phyloP scores from a whole-genome alignment of 2,113 vertebrate species.

The Semnornis frantzii region DNA sequence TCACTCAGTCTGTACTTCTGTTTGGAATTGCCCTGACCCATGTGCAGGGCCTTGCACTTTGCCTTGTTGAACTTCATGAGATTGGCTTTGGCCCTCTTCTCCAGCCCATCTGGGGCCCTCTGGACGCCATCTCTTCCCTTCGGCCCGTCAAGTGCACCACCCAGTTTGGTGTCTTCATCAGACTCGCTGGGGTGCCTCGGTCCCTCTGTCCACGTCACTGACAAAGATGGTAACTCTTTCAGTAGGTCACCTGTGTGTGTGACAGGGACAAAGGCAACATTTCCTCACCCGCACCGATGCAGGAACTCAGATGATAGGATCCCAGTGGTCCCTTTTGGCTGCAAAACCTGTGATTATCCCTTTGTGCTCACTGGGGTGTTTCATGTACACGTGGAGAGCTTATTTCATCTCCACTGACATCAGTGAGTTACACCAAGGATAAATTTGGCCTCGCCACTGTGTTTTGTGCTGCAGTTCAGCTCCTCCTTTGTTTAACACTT shows the following conservation, averaged over 20 bases:
- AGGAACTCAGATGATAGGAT: background rate
- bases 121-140: too few species aligned
- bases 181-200: too few species aligned
- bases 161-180: too few species aligned
- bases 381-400: background rate
- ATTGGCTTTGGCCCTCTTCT: too few species aligned
- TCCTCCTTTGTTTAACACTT: constrained; percentile 60
- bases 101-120: too few species aligned
- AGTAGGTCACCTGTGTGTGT: background rate
- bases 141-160: too few species aligned
- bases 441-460: constrained; percentile 29
- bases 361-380: constrained; percentile 13
- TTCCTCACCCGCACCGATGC: background rate
- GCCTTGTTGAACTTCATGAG: too few species aligned
- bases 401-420: constrained; percentile 30
- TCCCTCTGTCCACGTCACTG: background rate
- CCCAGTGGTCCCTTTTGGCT: background rate
- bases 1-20: too few species aligned
- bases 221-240: background rate
- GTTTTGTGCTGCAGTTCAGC: constrained; percentile 35
- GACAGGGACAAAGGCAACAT: background rate
- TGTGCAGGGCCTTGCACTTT: too few species aligned
- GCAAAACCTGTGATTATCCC: background rate
- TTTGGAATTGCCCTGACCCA: too few species aligned
- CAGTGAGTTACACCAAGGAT: constrained; percentile 25